Evolutionary conservation across 2,888 invertebrate genomes (phyloP).

Genomic region (Yponomeuta malinellus): DNA sequence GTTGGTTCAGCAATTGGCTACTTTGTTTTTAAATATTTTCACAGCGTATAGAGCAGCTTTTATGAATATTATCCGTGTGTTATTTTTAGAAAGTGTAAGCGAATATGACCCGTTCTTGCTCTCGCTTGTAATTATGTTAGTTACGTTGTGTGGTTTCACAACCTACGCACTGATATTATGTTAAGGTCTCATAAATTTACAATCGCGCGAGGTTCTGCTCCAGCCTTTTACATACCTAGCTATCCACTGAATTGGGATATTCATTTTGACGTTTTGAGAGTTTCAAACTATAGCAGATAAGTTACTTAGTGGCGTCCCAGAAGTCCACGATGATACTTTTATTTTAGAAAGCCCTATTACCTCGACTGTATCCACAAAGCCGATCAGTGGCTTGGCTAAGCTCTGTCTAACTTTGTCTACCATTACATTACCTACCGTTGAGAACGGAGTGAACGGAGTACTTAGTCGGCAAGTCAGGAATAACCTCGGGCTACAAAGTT

Average conservation of each 20-base stretch:
- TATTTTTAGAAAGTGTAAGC: conserved; percentile 8
- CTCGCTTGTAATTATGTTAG: conserved; percentile 34
- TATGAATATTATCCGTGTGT: background rate
- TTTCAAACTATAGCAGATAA: too few species aligned
- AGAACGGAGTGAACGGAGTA: too few species aligned
- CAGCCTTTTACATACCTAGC: too few species aligned
- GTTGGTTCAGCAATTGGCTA: background rate
- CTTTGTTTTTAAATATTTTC: background rate
- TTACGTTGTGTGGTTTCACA: conserved; percentile 27
- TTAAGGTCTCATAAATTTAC: too few species aligned
- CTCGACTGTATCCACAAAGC: too few species aligned
- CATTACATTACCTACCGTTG: too few species aligned
- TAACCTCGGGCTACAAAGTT: background rate
- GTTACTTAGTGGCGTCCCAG: too few species aligned
- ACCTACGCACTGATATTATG: conserved; percentile 31
- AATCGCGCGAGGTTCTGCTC: too few species aligned
- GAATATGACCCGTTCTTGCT: conserved; percentile 7
- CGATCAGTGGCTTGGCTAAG: background rate
- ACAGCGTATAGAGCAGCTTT: background rate
- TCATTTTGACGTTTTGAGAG: too few species aligned
- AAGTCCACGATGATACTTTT: too few species aligned
- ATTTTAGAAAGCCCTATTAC: too few species aligned
- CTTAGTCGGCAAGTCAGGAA: background rate
- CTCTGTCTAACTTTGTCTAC: background rate
- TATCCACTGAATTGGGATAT: too few species aligned